A percentile compares a stretch with the other conserved stretches of the same genome.
Evolutionary conservation across 2,113 vertebrate species (phyloP).

Genomic region (Pomatorhinus ruficollis): DNA sequence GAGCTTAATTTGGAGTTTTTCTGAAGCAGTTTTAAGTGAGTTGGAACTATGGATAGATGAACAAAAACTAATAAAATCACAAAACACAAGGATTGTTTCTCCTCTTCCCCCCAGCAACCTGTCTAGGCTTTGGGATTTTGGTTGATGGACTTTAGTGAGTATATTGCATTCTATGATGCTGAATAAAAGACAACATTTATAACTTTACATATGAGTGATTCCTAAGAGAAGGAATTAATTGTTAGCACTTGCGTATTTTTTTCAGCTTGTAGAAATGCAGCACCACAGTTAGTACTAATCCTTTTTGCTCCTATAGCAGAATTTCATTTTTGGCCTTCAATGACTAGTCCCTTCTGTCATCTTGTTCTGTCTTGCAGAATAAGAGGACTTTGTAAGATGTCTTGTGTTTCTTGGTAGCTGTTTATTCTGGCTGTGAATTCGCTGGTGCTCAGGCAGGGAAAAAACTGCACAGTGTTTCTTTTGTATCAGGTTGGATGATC

Average conservation of each 20-base stretch:
- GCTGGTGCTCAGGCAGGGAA: neutral
- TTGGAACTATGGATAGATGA: neutral
- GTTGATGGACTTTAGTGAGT: neutral
- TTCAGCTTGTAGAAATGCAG: neutral
- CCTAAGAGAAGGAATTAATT: neutral
- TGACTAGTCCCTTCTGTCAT: neutral
- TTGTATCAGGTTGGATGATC: neutral
- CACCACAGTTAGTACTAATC: neutral
- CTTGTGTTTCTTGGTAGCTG: neutral
- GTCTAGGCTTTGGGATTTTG: neutral
- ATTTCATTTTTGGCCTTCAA: neutral
- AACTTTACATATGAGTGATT: neutral
- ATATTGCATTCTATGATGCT: neutral
- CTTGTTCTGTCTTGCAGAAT: neutral
- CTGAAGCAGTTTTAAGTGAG: neutral
- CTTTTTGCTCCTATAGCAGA: neutral
- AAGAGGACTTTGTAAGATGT: neutral
- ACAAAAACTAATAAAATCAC: rapidly evolving
- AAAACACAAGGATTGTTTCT: neutral
- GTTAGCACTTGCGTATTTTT: neutral
- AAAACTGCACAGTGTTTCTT: neutral
- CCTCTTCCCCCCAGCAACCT: neutral
- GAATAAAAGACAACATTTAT: neutral
- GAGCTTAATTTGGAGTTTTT: neutral
- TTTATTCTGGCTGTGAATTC: neutral